These are phyloP conservation scores for Rapana venosa DNA, from an alignment of 2,888 invertebrate genomes.

Conservation along the genomic window DNA sequence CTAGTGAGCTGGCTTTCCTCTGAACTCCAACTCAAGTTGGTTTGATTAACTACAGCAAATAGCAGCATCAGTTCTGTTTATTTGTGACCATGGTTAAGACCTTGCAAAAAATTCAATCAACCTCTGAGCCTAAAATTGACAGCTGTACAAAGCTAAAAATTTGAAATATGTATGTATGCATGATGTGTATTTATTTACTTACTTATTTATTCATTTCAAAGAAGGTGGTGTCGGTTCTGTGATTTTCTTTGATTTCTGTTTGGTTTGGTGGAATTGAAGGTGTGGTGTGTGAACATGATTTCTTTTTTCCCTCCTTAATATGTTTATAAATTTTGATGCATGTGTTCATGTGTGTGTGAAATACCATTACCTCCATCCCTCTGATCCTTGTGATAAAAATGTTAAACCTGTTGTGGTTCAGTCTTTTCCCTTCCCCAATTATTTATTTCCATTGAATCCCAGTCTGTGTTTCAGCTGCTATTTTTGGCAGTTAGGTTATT, in stretches of 20 bases:
- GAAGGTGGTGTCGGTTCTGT: neutral
- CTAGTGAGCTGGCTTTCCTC: too few species aligned
- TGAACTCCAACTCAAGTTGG: too few species aligned
- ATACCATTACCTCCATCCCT: constrained; percentile 14
- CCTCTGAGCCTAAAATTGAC: too few species aligned
- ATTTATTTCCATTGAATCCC: neutral
- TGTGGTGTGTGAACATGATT: too few species aligned
- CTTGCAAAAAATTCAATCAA: neutral
- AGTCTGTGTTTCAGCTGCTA: constrained; percentile 11
- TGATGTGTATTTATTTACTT: too few species aligned
- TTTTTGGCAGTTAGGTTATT: constrained; percentile 33
- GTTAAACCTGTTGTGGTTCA: constrained; percentile 28
- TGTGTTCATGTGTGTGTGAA: constrained; percentile 28
- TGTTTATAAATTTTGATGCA: neutral
- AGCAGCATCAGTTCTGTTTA: too few species aligned
- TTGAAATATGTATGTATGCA: too few species aligned
- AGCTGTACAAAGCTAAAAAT: too few species aligned
- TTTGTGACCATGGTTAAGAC: neutral
- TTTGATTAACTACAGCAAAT: too few species aligned
- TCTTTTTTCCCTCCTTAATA: neutral
- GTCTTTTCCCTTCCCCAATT: neutral
- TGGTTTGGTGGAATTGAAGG: neutral
- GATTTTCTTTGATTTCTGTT: neutral
- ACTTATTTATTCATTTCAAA: too few species aligned
- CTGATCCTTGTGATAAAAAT: constrained; percentile 34